Evolutionary conservation across 92 coral and sea anemone species (phyloP), one percentile per base, ranked within the genome.

Genomic region (Actinostola sp.): DNA sequence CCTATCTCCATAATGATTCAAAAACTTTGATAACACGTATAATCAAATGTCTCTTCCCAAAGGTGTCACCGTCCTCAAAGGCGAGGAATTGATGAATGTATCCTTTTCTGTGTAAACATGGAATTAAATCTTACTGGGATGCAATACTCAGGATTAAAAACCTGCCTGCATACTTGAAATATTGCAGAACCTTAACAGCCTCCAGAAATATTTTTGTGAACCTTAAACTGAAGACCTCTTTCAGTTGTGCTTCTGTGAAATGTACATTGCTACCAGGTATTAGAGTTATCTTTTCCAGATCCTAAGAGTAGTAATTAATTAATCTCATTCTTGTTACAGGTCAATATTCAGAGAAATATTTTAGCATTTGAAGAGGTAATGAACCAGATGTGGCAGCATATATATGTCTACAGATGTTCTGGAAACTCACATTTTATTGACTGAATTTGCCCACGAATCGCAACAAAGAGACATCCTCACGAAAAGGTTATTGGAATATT

Each of bases 351-450:
- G 32, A 60, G 69, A 59, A 69, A 54, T 31, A 59, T 77, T 0
- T 66, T 77, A 29, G 68, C 69, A 50, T 24, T 61, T 14, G 82
- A 77, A n/a, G 82, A 77, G 29, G 82, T 77, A 23, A 77, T 67
- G 82, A 77, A 60, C 38, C 71, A 73, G 55, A 41, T 27, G 14
- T 77, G 72, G 72, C 57, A 77, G 43, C 28, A 36, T 16, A 23
- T 77, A 25, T 48, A 23, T 33, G 46, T 56, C 32, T 45, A 44
- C 75, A 32, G 67, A 77, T 49, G 25, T 67, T 17, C 28, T 15
- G 15, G 66, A 77, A 34, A 71, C 54, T 11, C 49, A 53, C 43
- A 52, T 6, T 31, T 34, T 77, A n/a, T 19, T 77, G 36, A 62
- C 76, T 8, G 75, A 77, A 33, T 77, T 67, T 57, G 52, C 73